phyloP scores from a whole-genome alignment of 1,140 invertebrate species.

The Drosophila pandora region DNA sequence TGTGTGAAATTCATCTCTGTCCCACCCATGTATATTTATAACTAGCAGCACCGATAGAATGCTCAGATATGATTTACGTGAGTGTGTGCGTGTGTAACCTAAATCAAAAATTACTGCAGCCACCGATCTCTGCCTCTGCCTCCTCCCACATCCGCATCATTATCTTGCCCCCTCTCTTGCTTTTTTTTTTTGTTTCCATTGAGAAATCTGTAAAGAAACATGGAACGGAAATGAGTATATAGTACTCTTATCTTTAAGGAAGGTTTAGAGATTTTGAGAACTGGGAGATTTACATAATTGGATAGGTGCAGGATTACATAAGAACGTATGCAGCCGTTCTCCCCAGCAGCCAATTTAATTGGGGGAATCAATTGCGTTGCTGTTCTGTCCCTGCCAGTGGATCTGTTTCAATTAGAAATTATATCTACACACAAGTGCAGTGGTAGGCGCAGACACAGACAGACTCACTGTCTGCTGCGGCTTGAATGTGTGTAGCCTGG shows the following conservation, averaged over 20 bases:
- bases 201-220: conserved; percentile 27
- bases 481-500: conserved; percentile 7
- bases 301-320: conserved; percentile 56
- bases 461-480: neutral
- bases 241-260: no score
- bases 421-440: conserved; percentile 51
- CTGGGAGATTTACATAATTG: conserved; percentile 26
- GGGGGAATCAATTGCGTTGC: conserved; percentile 42
- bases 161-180: conserved; percentile 27
- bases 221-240: conserved; percentile 51
- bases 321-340: conserved; percentile 44
- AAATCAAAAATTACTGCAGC: conserved; percentile 36
- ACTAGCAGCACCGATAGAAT: conserved; percentile 20
- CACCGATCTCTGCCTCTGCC: conserved; percentile 1
- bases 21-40: conserved; percentile 43
- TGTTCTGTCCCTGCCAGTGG: conserved; percentile 2
- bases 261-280: no score
- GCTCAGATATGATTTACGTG: conserved; percentile 9
- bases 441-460: conserved; percentile 49
- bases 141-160: conserved; percentile 19
- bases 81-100: conserved; percentile 19
- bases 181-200: conserved; percentile 17
- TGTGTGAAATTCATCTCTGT: conserved; percentile 24
- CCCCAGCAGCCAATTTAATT: conserved; percentile 48
- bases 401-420: conserved; percentile 68